Evolutionary conservation across 2,113 vertebrate species (phyloP).

Genomic region (Dasyprocta punctata): DNA sequence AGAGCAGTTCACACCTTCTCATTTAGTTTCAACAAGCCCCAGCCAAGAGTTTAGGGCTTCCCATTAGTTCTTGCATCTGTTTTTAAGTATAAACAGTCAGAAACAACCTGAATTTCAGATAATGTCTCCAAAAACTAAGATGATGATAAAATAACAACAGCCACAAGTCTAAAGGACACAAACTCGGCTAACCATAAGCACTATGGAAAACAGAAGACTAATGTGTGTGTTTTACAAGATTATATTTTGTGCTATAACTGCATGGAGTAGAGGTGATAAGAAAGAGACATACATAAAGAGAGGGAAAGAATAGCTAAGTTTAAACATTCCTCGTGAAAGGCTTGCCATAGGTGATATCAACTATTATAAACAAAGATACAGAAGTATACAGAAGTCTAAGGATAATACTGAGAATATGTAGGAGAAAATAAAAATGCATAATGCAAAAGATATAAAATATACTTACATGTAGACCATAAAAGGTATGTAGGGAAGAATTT

Average conservation of each 20-base stretch:
- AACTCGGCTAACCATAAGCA: not conserved
- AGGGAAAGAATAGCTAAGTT: not conserved
- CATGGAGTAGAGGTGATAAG: not conserved
- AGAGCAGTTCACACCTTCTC: not conserved
- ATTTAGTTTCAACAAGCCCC: not conserved
- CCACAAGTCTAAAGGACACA: not conserved
- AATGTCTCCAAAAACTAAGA: not conserved
- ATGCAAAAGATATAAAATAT: not conserved
- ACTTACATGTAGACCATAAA: not conserved
- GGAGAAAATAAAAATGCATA: not conserved
- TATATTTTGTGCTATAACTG: not conserved
- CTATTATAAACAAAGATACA: not conserved
- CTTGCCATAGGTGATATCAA: not conserved
- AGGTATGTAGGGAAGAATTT: not conserved
- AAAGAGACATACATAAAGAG: not conserved
- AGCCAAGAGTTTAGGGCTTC: not conserved
- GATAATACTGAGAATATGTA: not conserved
- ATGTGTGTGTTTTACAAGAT: not conserved
- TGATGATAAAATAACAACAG: not conserved
- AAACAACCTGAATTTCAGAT: not conserved
- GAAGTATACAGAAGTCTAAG: not conserved
- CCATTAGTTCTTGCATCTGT: not conserved
- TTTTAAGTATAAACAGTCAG: not conserved
- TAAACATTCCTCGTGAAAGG: not conserved
- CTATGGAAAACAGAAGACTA: not conserved